Base-by-base conservation (phyloP, 2,888 invertebrate genomes). In the Yponomeuta evonymella region DNA sequence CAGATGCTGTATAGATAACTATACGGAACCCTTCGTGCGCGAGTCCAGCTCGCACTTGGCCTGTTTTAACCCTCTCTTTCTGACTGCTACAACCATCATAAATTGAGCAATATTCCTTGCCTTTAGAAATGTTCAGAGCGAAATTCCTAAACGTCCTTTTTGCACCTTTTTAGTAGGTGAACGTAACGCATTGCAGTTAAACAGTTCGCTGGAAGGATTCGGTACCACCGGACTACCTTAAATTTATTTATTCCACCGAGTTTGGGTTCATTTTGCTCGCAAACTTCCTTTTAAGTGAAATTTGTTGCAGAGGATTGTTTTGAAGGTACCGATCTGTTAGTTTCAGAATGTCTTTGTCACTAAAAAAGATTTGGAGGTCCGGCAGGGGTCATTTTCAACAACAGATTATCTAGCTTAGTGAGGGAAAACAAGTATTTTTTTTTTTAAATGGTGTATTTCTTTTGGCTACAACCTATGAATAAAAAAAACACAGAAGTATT, bases 151-250 rank as follows among this genome's bases (percentile, higher is more conserved):
- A 15, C 12, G 51, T 12, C 3, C 51, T 58, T 15, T 15, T 15
- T 15, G 15, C 12, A 58, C 15, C 2, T 58, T 58, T 58, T 12
- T 58, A 58, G 12, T 65, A 29, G 8, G 3, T 65, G 29, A 12
- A 33, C 9, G 65, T 65, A 65, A 65, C 65, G 65, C 65, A 65
- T 65, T 65, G 65, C 65, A 65, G 65, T 65, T 65, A 30, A 65
- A 65, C 65, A 65, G 65, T 65, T 65, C 30, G 11, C 65, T 12
- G 65, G n/a, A 65, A 65, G 30, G 29, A 29, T 65, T 65, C 65
- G 33, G 65, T 65, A 15, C 51, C 15, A 58, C 12, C 51, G 65
- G 65, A 10, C 65, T 29, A 33, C 30, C 30, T 29, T 29, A 10
- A 15, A 65, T 33, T 65, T 65, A 65, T 65, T 65, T 65, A 65